Conservation (phyloP, 2,113 vertebrate genomes). For the Diglossa brunneiventris region DNA sequence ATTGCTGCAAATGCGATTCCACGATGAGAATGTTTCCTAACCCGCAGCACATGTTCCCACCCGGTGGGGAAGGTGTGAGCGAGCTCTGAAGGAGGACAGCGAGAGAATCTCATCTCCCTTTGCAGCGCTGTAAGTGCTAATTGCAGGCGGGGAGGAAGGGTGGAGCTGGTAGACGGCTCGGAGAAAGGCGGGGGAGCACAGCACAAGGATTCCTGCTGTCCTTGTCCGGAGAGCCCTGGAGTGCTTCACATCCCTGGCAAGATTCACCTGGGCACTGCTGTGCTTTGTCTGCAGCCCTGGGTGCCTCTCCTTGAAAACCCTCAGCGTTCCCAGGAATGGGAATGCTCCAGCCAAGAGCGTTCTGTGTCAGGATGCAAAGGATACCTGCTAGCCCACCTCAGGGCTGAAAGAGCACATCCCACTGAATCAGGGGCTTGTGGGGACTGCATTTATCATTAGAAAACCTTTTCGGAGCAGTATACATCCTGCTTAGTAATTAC, state of each 20-base stretch:
- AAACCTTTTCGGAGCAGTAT: background rate
- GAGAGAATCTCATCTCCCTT: slow-evolving; percentile 13
- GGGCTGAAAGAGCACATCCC: background rate
- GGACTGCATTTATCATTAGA: background rate
- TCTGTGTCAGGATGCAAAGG: background rate
- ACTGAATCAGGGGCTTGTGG: background rate
- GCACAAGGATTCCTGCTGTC: background rate
- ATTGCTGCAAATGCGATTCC: slow-evolving; percentile 41
- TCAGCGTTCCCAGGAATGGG: fast-evolving
- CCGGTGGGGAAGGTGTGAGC: slow-evolving; percentile 54
- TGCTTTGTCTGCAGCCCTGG: background rate
- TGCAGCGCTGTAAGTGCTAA: slow-evolving; percentile 43
- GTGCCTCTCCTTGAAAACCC: background rate
- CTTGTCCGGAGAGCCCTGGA: background rate
- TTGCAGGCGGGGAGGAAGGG: slow-evolving; percentile 33
- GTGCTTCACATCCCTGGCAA: background rate
- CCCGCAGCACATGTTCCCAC: slow-evolving; percentile 29
- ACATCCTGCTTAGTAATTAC: background rate
- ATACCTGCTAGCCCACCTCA: background rate
- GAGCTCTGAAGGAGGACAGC: slow-evolving; percentile 24
- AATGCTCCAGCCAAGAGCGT: background rate
- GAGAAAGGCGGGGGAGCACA: background rate
- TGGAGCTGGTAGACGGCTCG: slow-evolving; percentile 36
- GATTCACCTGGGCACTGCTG: background rate
- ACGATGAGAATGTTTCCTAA: background rate